Conservation (phyloP, 2,888 invertebrate genomes). For the Amiota mariae region DNA sequence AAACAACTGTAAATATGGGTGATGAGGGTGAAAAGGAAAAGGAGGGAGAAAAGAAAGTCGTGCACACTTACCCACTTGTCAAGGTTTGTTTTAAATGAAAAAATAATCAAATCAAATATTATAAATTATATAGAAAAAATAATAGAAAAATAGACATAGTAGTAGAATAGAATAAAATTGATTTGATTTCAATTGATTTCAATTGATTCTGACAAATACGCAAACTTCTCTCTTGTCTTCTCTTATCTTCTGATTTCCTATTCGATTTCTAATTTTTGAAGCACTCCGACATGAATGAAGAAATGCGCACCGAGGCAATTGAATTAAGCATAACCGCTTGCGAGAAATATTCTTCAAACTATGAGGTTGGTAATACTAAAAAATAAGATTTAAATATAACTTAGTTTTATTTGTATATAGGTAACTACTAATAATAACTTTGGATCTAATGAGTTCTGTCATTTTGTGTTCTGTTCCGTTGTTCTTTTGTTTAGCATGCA, state of each 20-base stretch:
- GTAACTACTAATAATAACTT: no score
- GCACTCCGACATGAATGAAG: constrained; percentile 95
- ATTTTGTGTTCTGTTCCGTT: no score
- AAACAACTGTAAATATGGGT: constrained; percentile 58
- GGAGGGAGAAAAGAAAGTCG: constrained; percentile 77
- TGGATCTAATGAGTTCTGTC: no score
- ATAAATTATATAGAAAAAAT: no score
- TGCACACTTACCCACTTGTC: constrained; percentile 88
- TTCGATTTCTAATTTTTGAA: constrained; percentile 67
- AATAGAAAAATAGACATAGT: no score
- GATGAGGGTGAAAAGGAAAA: constrained; percentile 70
- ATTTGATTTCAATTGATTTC: no score
- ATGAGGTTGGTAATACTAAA: constrained; percentile 77
- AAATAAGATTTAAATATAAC: neutral
- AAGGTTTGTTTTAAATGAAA: constrained; percentile 77
- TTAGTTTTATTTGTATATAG: neutral
- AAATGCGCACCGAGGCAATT: constrained; percentile 91
- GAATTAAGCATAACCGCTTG: constrained; percentile 94
- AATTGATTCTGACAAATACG: no score
- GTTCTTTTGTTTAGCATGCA: constrained; percentile 77
- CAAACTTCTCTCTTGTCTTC: neutral
- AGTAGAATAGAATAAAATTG: no score
- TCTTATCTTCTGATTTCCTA: constrained; percentile 11
- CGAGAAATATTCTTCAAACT: constrained; percentile 90
- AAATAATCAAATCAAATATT: neutral